These are phyloP conservation scores for Pampusana beccarii DNA, from an alignment of 2,113 vertebrate genomes.

Conservation along the genomic window DNA sequence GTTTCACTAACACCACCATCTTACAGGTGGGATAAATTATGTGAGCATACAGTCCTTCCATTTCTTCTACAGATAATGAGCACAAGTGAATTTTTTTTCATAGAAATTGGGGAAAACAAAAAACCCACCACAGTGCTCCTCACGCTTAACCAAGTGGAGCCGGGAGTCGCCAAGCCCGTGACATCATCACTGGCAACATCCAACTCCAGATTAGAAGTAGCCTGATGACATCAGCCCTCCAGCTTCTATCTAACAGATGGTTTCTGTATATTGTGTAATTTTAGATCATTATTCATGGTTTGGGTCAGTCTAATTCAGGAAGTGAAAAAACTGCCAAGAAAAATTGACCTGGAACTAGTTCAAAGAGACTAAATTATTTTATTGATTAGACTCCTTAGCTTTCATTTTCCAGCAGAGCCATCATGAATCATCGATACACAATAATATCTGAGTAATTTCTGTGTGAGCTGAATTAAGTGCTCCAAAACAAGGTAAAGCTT, in stretches of 20 bases:
- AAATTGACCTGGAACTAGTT: conserved; percentile 79
- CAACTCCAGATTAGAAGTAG: conserved; percentile 77
- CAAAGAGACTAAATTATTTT: conserved; percentile 79
- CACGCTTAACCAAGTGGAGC: conserved; percentile 39
- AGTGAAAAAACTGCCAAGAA: conserved; percentile 79
- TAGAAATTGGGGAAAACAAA: neutral
- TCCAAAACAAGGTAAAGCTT: conserved; percentile 70
- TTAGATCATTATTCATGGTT: conserved; percentile 81
- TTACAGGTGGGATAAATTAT: neutral
- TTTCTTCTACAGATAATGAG: neutral
- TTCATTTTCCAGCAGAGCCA: conserved; percentile 69
- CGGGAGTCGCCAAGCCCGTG: conserved; percentile 69
- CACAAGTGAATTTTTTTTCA: neutral
- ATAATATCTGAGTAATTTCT: conserved; percentile 62
- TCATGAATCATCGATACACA: conserved; percentile 72
- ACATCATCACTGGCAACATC: conserved; percentile 82
- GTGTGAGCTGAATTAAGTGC: conserved; percentile 24
- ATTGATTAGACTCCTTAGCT: conserved; percentile 76
- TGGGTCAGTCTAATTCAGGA: conserved; percentile 75
- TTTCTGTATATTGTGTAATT: conserved; percentile 84
- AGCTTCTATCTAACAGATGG: conserved; percentile 80
- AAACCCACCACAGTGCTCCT: conserved; percentile 43
- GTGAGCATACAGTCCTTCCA: neutral
- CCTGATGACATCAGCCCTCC: conserved; percentile 79
- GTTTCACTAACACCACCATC: neutral